A percentile compares a stretch with the other conserved stretches of the same genome.
These are phyloP conservation scores for Anisognathus igniventris DNA, from an alignment of 2,797 vertebrate genomes.

Conservation along the genomic window DNA sequence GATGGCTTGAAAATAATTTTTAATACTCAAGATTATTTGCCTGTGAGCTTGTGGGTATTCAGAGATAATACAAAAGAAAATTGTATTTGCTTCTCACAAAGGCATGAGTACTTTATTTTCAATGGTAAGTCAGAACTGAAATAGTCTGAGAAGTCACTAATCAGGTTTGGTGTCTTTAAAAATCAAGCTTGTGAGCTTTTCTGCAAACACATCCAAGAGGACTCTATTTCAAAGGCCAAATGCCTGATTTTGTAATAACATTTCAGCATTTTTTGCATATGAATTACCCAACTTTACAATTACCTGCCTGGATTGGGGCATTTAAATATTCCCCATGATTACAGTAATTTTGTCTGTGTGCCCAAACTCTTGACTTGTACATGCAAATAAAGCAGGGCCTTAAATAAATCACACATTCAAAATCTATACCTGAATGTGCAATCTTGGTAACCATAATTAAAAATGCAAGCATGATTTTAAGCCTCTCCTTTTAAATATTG, in stretches of 20 bases:
- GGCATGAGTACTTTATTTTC: background rate
- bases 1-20: background rate
- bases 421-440: background rate
- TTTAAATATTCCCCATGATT: background rate
- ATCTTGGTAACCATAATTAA: background rate
- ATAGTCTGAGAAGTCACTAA: background rate
- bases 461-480: background rate
- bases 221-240: background rate
- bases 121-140: background rate
- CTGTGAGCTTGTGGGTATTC: background rate
- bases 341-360: background rate
- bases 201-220: background rate
- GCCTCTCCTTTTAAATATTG: background rate
- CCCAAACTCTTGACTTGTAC: background rate
- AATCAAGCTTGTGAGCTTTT: background rate
- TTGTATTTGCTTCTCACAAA: background rate
- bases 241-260: background rate
- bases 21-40: background rate
- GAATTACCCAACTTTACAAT: background rate
- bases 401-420: background rate
- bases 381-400: background rate
- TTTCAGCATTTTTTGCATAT: background rate
- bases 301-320: background rate
- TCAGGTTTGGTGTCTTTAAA: background rate
- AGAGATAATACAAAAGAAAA: background rate